Evolutionary conservation across 2,113 vertebrate species (phyloP).

Genomic region (Collichthys lucidus): DNA sequence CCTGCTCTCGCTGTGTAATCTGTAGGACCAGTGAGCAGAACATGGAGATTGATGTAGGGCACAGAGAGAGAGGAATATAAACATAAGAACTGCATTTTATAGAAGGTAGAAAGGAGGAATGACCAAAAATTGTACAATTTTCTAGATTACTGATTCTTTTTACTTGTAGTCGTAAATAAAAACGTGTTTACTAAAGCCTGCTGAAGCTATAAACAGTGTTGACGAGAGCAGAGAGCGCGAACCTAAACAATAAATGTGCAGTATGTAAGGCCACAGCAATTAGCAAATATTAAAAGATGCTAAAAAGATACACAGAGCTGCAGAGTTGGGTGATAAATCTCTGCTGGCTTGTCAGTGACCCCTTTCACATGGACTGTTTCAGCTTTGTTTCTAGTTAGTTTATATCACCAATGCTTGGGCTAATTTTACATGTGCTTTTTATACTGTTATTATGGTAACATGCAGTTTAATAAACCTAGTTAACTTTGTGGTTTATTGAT

Average conservation of each 20-base stretch:
- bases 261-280: neutral
- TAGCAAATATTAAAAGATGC: neutral
- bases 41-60: constrained; percentile 26
- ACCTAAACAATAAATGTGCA: neutral
- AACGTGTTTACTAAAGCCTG: neutral
- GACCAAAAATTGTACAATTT: neutral
- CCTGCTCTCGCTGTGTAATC: constrained; percentile 30
- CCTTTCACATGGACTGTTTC: neutral
- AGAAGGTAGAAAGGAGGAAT: neutral
- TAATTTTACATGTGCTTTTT: too few species aligned
- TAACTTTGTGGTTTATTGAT: neutral
- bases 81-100: neutral
- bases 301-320: neutral
- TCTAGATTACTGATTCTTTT: neutral
- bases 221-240: neutral
- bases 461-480: too few species aligned
- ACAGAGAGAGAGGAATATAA: constrained; percentile 21
- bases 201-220: neutral
- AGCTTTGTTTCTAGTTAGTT: too few species aligned
- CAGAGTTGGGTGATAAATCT: neutral
- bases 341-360: neutral
- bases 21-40: constrained; percentile 7
- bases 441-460: too few species aligned
- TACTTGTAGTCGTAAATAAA: too few species aligned
- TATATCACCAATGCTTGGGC: too few species aligned